phyloP scores from a whole-genome alignment of 2,113 vertebrate species.

The Eulemur rufifrons region DNA sequence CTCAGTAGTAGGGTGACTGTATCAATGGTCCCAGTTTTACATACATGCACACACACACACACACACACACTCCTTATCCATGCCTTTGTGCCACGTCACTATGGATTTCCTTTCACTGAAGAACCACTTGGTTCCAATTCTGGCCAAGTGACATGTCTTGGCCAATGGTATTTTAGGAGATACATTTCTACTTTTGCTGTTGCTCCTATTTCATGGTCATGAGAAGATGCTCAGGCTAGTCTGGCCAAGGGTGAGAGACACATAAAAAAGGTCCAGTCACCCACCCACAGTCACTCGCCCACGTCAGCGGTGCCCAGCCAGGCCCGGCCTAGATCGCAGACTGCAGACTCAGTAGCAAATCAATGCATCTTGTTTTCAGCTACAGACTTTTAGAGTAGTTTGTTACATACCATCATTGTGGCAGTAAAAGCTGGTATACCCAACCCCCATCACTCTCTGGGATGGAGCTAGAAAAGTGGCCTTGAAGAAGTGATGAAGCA shows the following conservation, averaged over 20 bases:
- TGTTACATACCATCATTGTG: background rate
- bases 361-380: background rate
- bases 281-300: background rate
- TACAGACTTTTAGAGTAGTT: background rate
- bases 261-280: background rate
- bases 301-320: background rate
- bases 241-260: background rate
- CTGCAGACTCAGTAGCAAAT: background rate
- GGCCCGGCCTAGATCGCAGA: background rate
- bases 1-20: background rate
- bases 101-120: slow-evolving; percentile 17
- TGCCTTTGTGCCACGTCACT: background rate
- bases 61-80: background rate
- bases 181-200: background rate
- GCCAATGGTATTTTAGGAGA: background rate
- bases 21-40: background rate
- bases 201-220: background rate
- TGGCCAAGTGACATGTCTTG: background rate
- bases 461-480: background rate
- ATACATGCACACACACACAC: background rate
- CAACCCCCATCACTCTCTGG: background rate
- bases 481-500: background rate
- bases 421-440: background rate
- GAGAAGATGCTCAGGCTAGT: background rate
- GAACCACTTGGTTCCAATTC: background rate